Base-by-base conservation (phyloP, 1,140 invertebrate genomes). In the Antheraea pernyi region DNA sequence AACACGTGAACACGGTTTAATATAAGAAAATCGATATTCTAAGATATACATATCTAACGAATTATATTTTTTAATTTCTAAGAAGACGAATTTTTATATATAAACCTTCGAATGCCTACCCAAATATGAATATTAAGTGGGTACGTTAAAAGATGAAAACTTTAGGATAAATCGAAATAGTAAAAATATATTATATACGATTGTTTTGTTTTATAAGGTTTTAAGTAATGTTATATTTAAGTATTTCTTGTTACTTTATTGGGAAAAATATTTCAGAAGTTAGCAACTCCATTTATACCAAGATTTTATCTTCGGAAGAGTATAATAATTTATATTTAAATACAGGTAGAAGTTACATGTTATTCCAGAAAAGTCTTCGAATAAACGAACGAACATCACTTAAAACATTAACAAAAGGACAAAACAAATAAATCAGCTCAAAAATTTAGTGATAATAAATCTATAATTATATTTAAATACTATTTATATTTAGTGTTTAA, bases 371-470 rank as follows among this genome's bases (percentile, higher is more conserved):
- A 42, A 9, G 7, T 11, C 39, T 42, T 4, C 39, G 7, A 19
- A 61, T 16, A 13, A 61, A 30, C 13, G 59, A 22, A 37, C 61
- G 16, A 63, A 63, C 30, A 30, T 30, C 61, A 36, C 30, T 37
- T 37, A 36, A 37, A n/a, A 16, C 61, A 63, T 63, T 37, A 37
- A 63, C 61, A 63, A 37, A 60, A 37, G 46, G 3, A 22, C 13
- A 63, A 63, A 36, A 63, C 11, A 30, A n/a, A 22, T n/a, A 71
- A 42, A 53, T 16, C 59, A 71, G 68, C 74, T 76, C 74, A 70
- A 75, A 61, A 53, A 72, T 63, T 6, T 53, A 46, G 74, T 76
- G 74, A 76, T 76, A 76, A 68, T 72, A 22, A 65, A 53, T 1
- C 16, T 16, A 70, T 61, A 37, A 59, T 59, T 46, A 66, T 70